Percentiles rank a stretch among this genome's conserved stretches.
Evolutionary conservation across 2,797 vertebrate genomes (phyloP).

Genomic region (Limosa lapponica): DNA sequence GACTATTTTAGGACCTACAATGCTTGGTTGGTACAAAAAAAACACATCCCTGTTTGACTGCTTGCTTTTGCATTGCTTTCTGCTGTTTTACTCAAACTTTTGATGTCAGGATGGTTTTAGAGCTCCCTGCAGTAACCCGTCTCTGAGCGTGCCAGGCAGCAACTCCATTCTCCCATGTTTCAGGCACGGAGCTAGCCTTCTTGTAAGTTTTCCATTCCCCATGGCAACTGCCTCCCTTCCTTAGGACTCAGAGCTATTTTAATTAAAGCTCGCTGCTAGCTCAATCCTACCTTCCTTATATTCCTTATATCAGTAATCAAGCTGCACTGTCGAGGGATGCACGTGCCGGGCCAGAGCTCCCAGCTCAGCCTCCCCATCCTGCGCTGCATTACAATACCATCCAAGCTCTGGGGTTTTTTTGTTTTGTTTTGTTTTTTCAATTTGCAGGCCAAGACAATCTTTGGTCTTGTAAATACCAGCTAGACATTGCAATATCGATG

Average conservation of each 20-base stretch:
- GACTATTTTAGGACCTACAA: not conserved
- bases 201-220: not conserved
- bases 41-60: not conserved
- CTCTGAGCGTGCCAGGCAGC: rapidly evolving
- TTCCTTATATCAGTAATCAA: not conserved
- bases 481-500: not conserved
- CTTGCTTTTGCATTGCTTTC: not conserved
- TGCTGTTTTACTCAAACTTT: not conserved
- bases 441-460: not conserved
- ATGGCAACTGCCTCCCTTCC: not conserved
- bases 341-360: rapidly evolving
- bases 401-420: not conserved
- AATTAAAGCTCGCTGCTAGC: not conserved
- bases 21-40: not conserved
- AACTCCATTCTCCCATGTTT: not conserved
- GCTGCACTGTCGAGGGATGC: rapidly evolving
- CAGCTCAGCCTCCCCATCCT: not conserved
- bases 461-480: not conserved
- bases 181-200: not conserved
- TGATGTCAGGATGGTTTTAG: not conserved
- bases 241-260: not conserved
- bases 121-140: not conserved
- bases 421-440: not conserved
- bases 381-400: not conserved
- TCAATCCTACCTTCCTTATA: not conserved